Percentiles rank a stretch among this genome's conserved stretches.
Evolutionary conservation across 37 sponge, comb jelly and placozoan species (phyloP).

Genomic region (Amphimedon queenslandica): DNA sequence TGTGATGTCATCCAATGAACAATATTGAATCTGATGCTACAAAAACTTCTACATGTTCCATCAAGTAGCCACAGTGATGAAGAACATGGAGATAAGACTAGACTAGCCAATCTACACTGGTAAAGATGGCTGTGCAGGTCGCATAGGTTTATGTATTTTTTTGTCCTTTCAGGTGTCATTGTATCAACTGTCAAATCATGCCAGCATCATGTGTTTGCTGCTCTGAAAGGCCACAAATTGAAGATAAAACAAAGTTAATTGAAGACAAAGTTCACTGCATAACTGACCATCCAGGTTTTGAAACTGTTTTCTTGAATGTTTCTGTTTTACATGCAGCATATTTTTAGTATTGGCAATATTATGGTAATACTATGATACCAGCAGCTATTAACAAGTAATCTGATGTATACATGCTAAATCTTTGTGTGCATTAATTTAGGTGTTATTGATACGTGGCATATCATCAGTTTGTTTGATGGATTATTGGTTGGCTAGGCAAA

Average conservation of each 20-base stretch:
- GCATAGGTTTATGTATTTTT: too few species aligned
- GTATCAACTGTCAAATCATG: background rate
- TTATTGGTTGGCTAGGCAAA: slow-evolving; percentile 23
- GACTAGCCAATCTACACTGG: too few species aligned
- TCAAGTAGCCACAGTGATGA: too few species aligned
- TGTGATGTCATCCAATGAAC: too few species aligned
- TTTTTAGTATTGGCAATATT: background rate
- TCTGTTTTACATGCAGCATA: slow-evolving; percentile 6
- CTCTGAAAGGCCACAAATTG: background rate
- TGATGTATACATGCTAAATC: too few species aligned
- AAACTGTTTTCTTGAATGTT: slow-evolving; percentile 1
- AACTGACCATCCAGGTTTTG: slow-evolving; percentile 1
- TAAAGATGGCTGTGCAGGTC: too few species aligned
- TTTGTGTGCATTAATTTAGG: background rate
- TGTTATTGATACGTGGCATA: slow-evolving; percentile 12
- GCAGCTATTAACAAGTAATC: too few species aligned
- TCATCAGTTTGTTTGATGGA: slow-evolving; percentile 19
- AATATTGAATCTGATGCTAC: too few species aligned
- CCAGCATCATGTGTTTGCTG: background rate
- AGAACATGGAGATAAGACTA: too few species aligned
- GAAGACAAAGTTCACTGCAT: background rate
- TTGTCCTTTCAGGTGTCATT: background rate
- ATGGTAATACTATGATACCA: slow-evolving; percentile 1
- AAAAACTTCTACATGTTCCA: too few species aligned
- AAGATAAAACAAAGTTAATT: background rate